Conservation (phyloP, 2,888 invertebrate species). For the Phyllotreta cruciferae region DNA sequence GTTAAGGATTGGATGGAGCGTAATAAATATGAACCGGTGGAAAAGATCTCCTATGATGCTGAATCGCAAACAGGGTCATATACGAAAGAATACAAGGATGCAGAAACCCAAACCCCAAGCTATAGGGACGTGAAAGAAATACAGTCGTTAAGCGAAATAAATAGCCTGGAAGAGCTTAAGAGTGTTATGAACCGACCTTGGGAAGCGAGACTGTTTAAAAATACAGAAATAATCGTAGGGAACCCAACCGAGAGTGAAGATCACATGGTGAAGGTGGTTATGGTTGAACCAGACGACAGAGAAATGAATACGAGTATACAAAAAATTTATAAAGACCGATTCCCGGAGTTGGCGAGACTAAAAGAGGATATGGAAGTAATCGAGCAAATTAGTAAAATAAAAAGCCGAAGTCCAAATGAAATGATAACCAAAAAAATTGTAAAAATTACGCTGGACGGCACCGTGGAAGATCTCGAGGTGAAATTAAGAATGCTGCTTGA, state of each 20-base stretch:
- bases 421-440: neutral
- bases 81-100: no score
- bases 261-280: slow-evolving; percentile 13
- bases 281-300: slow-evolving; percentile 23
- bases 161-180: no score
- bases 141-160: no score
- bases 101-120: no score
- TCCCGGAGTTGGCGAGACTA: slow-evolving; percentile 20
- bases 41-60: no score
- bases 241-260: slow-evolving; percentile 4
- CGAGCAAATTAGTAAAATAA: slow-evolving; percentile 11
- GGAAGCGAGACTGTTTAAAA: no score
- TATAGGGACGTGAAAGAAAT: no score
- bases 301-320: slow-evolving; percentile 25
- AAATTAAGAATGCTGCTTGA: neutral
- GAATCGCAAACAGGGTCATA: no score
- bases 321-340: slow-evolving; percentile 24
- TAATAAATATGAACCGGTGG: no score
- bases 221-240: neutral
- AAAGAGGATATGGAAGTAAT: slow-evolving; percentile 20
- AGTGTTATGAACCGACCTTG: no score
- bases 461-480: neutral
- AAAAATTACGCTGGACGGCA: neutral
- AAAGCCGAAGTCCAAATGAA: no score
- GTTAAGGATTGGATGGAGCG: no score